phyloP scores from a whole-genome alignment of 2,888 invertebrate species.

The Campoletis raptor region DNA sequence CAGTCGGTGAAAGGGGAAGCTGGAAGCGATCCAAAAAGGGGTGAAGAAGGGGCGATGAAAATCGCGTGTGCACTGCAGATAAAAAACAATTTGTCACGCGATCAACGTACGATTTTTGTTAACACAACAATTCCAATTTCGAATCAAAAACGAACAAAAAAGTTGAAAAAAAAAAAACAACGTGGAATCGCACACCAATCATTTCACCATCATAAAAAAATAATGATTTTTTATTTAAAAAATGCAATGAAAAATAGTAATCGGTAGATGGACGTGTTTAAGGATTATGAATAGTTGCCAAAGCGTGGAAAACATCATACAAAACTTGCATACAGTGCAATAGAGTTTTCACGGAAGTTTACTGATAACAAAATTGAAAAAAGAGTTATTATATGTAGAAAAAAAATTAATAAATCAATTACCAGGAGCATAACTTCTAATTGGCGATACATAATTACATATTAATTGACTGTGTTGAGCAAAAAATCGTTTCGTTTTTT shows the following conservation, averaged over 20 bases:
- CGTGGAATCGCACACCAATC: not conserved
- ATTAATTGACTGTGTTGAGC: not conserved
- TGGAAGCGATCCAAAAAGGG: constrained; percentile 60
- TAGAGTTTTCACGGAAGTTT: too few species aligned
- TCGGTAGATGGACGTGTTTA: too few species aligned
- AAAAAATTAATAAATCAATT: not conserved
- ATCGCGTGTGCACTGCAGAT: constrained; percentile 63
- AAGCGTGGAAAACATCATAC: too few species aligned
- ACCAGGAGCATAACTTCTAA: not conserved
- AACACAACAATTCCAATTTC: constrained; percentile 30
- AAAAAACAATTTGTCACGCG: constrained; percentile 65
- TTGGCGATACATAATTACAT: not conserved
- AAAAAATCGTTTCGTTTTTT: not conserved
- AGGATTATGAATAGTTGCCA: too few species aligned
- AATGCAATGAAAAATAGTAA: not conserved
- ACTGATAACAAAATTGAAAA: too few species aligned
- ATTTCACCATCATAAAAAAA: not conserved
- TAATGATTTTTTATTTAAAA: not conserved
- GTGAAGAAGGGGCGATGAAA: not conserved
- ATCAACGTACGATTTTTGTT: constrained; percentile 23
- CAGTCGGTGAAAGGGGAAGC: constrained; percentile 42
- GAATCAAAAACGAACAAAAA: not conserved
- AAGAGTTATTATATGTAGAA: too few species aligned
- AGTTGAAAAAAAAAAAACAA: not conserved
- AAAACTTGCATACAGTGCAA: too few species aligned